Evolutionary conservation across 2,888 invertebrate genomes (phyloP).

Genomic region (Euclidia mi): DNA sequence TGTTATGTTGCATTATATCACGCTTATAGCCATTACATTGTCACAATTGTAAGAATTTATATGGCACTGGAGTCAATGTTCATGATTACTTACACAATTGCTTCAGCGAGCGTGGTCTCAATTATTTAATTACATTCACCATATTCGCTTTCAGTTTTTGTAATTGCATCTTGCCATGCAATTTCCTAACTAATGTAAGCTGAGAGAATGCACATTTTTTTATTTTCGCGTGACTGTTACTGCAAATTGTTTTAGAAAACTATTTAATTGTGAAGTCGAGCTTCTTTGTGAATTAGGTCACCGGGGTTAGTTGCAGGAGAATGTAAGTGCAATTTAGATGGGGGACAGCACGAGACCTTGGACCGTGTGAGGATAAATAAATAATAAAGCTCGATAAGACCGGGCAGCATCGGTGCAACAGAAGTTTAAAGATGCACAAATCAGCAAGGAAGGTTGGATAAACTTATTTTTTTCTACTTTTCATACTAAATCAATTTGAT

Average conservation of each 20-base stretch:
- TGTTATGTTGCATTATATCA: too few relatives aligned
- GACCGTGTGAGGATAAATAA: conserved; percentile 80
- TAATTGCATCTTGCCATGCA: conserved; percentile 18
- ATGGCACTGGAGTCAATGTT: too few relatives aligned
- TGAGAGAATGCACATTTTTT: conserved; percentile 6
- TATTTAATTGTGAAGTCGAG: conserved; percentile 34
- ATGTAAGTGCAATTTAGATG: conserved; percentile 74
- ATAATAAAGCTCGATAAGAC: conserved; percentile 83
- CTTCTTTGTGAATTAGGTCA: conserved; percentile 39
- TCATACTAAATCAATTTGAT: too few relatives aligned
- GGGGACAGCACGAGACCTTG: conserved; percentile 69
- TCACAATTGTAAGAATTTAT: too few relatives aligned
- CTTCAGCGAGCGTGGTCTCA: neutral
- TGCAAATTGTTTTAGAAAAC: conserved; percentile 31
- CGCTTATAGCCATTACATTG: too few relatives aligned
- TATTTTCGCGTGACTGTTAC: conserved; percentile 27
- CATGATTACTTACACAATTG: neutral
- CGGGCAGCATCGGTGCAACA: conserved; percentile 43
- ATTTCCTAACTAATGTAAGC: conserved; percentile 8
- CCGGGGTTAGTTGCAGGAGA: conserved; percentile 25
- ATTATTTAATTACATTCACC: conserved; percentile 12
- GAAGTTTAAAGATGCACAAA: neutral
- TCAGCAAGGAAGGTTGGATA: neutral
- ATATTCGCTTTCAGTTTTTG: conserved; percentile 6
- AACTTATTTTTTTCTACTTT: too few relatives aligned